phyloP scores from a whole-genome alignment of 2,113 vertebrate species.

The Microcebus griseorufus region DNA sequence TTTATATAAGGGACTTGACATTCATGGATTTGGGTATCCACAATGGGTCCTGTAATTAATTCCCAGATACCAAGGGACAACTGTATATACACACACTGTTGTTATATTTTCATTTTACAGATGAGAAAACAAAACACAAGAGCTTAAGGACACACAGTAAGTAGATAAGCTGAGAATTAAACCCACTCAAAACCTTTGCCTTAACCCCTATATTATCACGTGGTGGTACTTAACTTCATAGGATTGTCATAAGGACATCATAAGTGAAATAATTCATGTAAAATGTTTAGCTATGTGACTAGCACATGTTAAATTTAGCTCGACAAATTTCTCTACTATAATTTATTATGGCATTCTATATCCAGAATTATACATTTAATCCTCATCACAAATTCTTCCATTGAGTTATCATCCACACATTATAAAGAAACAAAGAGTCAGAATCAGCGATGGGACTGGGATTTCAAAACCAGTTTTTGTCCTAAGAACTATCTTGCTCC shows the following conservation, averaged over 20 bases:
- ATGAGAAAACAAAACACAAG: background rate
- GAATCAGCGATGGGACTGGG: background rate
- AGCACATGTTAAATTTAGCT: background rate
- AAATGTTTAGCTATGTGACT: background rate
- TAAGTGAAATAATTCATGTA: background rate
- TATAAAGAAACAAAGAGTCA: background rate
- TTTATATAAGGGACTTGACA: background rate
- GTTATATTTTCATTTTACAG: background rate
- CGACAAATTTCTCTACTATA: background rate
- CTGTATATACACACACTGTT: background rate
- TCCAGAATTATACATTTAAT: background rate
- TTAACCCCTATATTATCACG: background rate
- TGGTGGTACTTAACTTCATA: background rate
- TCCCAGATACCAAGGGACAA: background rate
- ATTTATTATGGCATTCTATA: background rate
- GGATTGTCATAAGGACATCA: background rate
- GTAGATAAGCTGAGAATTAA: background rate
- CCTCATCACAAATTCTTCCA: background rate
- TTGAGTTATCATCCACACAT: background rate
- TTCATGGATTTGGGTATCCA: background rate
- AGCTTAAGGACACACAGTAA: background rate
- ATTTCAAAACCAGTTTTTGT: slow-evolving; percentile 31
- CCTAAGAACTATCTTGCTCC: background rate
- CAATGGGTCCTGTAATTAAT: background rate
- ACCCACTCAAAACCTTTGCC: background rate